phyloP scores from a whole-genome alignment of 1,140 invertebrate genomes.

The Ostrea edulis region DNA sequence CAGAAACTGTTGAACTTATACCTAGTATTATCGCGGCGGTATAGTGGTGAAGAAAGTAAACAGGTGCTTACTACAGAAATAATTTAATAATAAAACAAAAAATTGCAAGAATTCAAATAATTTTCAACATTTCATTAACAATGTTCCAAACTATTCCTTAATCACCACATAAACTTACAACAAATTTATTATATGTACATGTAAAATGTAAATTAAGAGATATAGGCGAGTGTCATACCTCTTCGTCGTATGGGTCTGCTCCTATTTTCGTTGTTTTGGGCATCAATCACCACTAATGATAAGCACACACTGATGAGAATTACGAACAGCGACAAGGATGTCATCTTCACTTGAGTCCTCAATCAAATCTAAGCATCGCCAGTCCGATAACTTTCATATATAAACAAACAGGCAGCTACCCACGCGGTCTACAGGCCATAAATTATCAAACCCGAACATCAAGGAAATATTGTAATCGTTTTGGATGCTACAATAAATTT shows the following conservation, averaged over 20 bases:
- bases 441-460: neutral
- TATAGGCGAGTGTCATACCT: neutral
- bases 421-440: neutral
- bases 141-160: too few species aligned
- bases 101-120: too few species aligned
- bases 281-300: neutral
- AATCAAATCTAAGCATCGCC: neutral
- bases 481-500: neutral
- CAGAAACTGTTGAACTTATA: too few species aligned
- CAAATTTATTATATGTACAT: too few species aligned
- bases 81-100: too few species aligned
- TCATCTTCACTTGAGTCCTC: neutral
- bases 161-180: too few species aligned
- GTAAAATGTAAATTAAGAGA: neutral
- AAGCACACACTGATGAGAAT: neutral
- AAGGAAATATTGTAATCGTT: neutral
- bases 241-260: neutral
- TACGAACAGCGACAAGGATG: neutral
- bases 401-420: slow-evolving; percentile 4
- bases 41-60: too few species aligned
- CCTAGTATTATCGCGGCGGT: too few species aligned
- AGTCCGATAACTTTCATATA: neutral
- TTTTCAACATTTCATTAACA: too few species aligned
- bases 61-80: too few species aligned
- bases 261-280: neutral